Evolutionary conservation across 2,113 vertebrate species (phyloP).

Genomic region (Mionectes macconnelli): DNA sequence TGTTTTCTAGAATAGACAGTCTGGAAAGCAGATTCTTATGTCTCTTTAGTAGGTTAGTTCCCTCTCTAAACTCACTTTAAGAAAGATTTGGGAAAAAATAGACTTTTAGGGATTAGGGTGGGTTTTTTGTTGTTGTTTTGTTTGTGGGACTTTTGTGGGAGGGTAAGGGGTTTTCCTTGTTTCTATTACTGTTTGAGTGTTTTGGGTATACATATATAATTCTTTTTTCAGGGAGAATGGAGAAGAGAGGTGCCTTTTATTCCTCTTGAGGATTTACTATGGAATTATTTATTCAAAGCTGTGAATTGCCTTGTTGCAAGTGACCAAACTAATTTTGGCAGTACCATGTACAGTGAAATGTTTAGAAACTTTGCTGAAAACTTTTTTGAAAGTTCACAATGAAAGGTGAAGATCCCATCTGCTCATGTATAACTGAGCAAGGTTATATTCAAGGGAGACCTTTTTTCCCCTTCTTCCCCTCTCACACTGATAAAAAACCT

Average conservation of each 20-base stretch:
- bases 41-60: neutral
- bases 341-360: neutral
- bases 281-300: neutral
- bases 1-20: neutral
- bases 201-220: no score
- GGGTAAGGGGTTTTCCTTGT: neutral
- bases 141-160: rapidly evolving
- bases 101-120: neutral
- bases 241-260: neutral
- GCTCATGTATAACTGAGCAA: neutral
- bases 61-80: neutral
- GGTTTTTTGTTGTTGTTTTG: neutral
- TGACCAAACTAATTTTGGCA: neutral
- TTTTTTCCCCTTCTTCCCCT: neutral
- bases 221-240: rapidly evolving
- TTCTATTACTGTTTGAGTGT: neutral
- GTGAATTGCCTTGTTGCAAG: neutral
- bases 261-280: neutral
- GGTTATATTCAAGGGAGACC: neutral
- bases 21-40: neutral
- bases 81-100: neutral
- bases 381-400: neutral
- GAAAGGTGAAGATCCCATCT: neutral
- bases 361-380: neutral
- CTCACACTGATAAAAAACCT: neutral